A percentile compares a stretch with the other conserved stretches of the same genome.
These are phyloP conservation scores for Orussus abietinus DNA, from an alignment of 1,140 invertebrate genomes.

Conservation along the genomic window DNA sequence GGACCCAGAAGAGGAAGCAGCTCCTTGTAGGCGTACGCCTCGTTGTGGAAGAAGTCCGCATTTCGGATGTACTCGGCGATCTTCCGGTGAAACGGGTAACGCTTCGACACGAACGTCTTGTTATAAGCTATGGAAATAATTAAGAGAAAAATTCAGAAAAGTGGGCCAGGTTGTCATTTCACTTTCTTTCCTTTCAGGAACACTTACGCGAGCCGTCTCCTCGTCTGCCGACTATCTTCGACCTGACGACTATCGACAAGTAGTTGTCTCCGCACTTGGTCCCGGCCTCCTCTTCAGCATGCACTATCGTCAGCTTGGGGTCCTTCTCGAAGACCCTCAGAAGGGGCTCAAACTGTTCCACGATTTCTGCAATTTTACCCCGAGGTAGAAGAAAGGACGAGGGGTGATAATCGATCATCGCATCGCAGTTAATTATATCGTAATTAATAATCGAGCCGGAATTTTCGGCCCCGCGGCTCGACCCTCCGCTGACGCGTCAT, in stretches of 20 bases:
- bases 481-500: too few species aligned
- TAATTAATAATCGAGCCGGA: too few species aligned
- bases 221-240: constrained; percentile 26
- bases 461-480: too few species aligned
- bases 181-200: too few species aligned
- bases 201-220: constrained; percentile 38
- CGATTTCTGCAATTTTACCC: constrained; percentile 26
- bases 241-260: constrained; percentile 40
- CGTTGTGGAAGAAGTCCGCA: constrained; percentile 31
- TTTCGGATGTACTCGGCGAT: constrained; percentile 13
- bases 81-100: constrained; percentile 10
- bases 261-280: constrained; percentile 45
- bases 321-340: constrained; percentile 39
- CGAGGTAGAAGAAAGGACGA: too few species aligned
- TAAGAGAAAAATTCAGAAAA: too few species aligned
- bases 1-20: constrained; percentile 24
- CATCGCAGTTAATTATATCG: too few species aligned
- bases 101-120: constrained; percentile 35
- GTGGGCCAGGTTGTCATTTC: too few species aligned
- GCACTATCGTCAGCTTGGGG: constrained; percentile 27
- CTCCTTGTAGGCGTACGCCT: constrained; percentile 30
- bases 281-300: constrained; percentile 29
- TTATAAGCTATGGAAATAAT: constrained; percentile 26
- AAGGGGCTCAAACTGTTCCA: constrained; percentile 21
- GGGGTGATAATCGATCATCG: too few species aligned